These are phyloP conservation scores for Platichthys stellatus DNA, from an alignment of 2,113 vertebrate species.

Conservation along the genomic window DNA sequence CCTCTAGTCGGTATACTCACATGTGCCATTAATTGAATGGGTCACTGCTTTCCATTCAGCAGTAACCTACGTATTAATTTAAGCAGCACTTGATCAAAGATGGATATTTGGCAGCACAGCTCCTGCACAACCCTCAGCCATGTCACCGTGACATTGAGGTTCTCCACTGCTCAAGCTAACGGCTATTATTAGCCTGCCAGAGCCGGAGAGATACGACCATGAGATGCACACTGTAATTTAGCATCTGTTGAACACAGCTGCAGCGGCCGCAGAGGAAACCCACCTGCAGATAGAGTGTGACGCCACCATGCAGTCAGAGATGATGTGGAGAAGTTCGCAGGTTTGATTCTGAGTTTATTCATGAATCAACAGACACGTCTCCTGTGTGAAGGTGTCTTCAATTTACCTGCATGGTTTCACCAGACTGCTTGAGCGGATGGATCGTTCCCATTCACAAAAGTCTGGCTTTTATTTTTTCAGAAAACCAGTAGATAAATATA, in stretches of 20 bases:
- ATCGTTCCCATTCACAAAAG: neutral
- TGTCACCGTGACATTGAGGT: slow-evolving; percentile 53
- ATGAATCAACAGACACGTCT: too few species aligned
- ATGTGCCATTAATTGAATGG: too few species aligned
- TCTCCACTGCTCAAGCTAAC: slow-evolving; percentile 42
- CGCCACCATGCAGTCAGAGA: neutral
- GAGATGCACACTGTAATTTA: slow-evolving; percentile 77
- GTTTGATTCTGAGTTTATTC: neutral
- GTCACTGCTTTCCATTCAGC: neutral
- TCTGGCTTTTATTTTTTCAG: neutral
- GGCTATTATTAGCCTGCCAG: slow-evolving; percentile 77
- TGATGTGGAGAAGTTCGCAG: neutral
- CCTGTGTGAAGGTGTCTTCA: neutral
- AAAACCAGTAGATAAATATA: slow-evolving; percentile 26
- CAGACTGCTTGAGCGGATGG: neutral
- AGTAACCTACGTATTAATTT: neutral
- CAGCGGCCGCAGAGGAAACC: slow-evolving; percentile 49
- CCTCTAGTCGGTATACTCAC: too few species aligned
- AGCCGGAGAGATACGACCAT: slow-evolving; percentile 54
- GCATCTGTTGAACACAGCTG: slow-evolving; percentile 78
- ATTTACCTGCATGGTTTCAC: neutral
- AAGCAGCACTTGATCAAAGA: slow-evolving; percentile 33
- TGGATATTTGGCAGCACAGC: slow-evolving; percentile 21
- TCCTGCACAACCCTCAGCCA: slow-evolving; percentile 22
- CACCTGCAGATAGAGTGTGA: slow-evolving; percentile 50